These are phyloP conservation scores for Euzophera pinguis DNA, from an alignment of 2,888 invertebrate genomes.

Conservation along the genomic window DNA sequence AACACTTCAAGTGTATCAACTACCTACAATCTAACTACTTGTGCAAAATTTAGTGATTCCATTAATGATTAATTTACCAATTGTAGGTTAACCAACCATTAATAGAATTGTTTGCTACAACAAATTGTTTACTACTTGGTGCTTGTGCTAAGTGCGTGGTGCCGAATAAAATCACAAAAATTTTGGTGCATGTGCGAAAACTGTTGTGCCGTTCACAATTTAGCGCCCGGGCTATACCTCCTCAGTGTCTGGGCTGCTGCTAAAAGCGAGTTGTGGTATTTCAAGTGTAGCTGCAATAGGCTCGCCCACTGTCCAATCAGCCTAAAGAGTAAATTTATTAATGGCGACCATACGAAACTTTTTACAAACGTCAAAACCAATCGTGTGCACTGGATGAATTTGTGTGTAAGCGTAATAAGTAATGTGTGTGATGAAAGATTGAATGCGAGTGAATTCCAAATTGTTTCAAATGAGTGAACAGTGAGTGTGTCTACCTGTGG, in stretches of 20 bases:
- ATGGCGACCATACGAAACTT: conserved; percentile 61
- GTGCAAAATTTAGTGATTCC: conserved; percentile 19
- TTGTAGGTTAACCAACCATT: conserved; percentile 14
- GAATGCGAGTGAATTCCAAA: neutral
- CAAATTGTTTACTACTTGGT: conserved; percentile 29
- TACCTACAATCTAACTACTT: conserved; percentile 18
- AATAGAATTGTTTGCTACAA: conserved; percentile 19
- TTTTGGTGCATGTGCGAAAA: conserved; percentile 40
- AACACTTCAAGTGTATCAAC: neutral
- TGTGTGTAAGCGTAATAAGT: conserved; percentile 17
- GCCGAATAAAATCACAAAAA: conserved; percentile 30
- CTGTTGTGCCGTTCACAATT: conserved; percentile 24
- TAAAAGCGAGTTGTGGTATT: conserved; percentile 61
- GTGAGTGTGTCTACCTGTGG: conserved; percentile 54
- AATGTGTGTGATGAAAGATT: neutral
- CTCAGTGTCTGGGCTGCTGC: conserved; percentile 56
- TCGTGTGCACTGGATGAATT: conserved; percentile 4
- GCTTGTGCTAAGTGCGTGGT: conserved; percentile 41
- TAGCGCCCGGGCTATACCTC: conserved; percentile 59
- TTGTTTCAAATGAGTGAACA: conserved; percentile 24
- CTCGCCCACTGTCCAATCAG: conserved; percentile 56
- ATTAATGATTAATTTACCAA: conserved; percentile 19
- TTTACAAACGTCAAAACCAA: conserved; percentile 4
- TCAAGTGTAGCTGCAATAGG: conserved; percentile 56
- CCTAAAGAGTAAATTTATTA: conserved; percentile 68